Conservation (phyloP, 1,140 invertebrate genomes). For the Lordiphosa collinella region DNA sequence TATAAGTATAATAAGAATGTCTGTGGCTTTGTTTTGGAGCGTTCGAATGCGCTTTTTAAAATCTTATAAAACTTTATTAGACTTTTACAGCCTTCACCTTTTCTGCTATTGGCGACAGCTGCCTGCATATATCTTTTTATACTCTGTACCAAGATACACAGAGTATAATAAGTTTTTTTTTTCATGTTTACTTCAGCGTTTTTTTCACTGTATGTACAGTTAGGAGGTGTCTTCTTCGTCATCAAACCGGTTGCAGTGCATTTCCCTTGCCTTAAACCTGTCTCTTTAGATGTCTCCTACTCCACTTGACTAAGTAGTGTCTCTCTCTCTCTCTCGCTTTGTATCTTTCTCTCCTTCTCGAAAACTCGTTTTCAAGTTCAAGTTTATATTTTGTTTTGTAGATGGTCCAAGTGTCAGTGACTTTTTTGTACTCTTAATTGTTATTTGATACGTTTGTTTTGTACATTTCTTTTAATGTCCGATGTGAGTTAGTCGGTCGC, state of each 20-base stretch:
- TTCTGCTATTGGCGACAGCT: too few relatives aligned
- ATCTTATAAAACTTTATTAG: too few relatives aligned
- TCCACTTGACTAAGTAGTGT: slow-evolving; percentile 9
- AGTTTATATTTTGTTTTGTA: slow-evolving; percentile 50
- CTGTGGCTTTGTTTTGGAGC: too few relatives aligned
- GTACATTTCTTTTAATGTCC: slow-evolving; percentile 27
- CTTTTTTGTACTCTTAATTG: slow-evolving; percentile 57
- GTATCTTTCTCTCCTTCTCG: slow-evolving; percentile 1
- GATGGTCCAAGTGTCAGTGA: slow-evolving; percentile 67
- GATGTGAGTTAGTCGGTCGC: slow-evolving; percentile 35
- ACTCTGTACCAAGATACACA: too few relatives aligned
- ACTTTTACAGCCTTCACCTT: too few relatives aligned
- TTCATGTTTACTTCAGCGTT: too few relatives aligned
- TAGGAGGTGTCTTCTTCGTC: slow-evolving; percentile 22
- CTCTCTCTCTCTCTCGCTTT: background rate
- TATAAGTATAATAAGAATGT: too few relatives aligned
- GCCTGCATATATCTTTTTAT: too few relatives aligned
- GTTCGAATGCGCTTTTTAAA: too few relatives aligned
- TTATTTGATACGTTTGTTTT: slow-evolving; percentile 22
- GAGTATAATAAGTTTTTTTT: too few relatives aligned
- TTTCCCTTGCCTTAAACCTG: slow-evolving; percentile 34
- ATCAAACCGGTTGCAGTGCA: slow-evolving; percentile 36
- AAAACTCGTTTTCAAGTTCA: slow-evolving; percentile 78
- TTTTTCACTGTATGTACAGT: slow-evolving; percentile 21
- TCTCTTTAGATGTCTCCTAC: slow-evolving; percentile 9